Conservation (phyloP, 2,113 vertebrate genomes). For the Semnornis frantzii region DNA sequence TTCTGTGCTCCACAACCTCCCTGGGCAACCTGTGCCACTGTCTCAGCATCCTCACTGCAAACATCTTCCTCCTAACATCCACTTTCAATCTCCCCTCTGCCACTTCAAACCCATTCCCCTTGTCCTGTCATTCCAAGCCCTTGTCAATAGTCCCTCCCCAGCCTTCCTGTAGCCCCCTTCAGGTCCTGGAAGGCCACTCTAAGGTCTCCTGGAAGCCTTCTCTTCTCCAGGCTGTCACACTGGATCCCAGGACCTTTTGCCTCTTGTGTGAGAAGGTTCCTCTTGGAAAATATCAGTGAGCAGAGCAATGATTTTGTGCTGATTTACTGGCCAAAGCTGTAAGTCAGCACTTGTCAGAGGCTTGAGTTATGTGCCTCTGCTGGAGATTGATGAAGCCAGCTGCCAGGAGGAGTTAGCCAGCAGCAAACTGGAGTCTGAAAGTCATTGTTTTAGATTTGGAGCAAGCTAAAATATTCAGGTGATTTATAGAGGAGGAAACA, state of each 20-base stretch:
- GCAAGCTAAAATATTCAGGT: not conserved
- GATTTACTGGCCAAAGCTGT: not conserved
- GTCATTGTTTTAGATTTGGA: not conserved
- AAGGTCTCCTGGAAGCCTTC: too few relatives aligned
- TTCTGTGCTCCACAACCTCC: too few relatives aligned
- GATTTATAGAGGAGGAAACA: slow-evolving; percentile 28
- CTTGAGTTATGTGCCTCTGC: not conserved
- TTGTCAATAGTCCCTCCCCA: too few relatives aligned
- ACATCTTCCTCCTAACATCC: too few relatives aligned
- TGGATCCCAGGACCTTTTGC: not conserved
- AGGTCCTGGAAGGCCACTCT: too few relatives aligned
- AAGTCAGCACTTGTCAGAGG: slow-evolving; percentile 19
- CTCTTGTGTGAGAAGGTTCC: not conserved
- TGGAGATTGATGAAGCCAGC: slow-evolving; percentile 7
- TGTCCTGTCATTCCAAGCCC: too few relatives aligned
- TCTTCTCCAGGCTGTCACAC: not conserved
- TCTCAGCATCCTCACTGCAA: too few relatives aligned
- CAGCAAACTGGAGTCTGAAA: not conserved
- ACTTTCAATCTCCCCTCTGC: too few relatives aligned
- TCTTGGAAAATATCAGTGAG: not conserved
- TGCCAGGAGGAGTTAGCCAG: slow-evolving; percentile 29
- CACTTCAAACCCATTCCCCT: too few relatives aligned
- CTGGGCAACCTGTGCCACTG: too few relatives aligned
- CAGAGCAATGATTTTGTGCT: not conserved
- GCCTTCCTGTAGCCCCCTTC: too few relatives aligned